Evolutionary conservation across 2,888 invertebrate genomes (phyloP).

Genomic region (Drosophila flavopinicola): DNA sequence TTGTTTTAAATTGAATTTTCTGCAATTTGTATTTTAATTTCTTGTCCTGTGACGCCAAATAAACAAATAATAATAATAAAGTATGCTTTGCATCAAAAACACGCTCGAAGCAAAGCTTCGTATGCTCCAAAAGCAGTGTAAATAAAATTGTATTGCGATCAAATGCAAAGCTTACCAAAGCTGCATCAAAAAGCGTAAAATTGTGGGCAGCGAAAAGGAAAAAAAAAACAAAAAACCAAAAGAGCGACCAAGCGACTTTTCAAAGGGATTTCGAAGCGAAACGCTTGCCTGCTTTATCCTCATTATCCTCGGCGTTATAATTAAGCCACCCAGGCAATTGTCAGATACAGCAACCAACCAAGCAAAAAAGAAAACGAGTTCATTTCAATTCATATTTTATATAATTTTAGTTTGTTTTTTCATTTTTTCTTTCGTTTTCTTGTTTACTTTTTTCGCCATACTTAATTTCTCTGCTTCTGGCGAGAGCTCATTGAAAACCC

Average conservation of each 20-base stretch:
- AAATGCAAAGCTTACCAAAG: too few relatives aligned
- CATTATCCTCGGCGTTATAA: constrained; percentile 24
- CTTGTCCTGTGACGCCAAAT: too few relatives aligned
- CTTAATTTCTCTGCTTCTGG: too few relatives aligned
- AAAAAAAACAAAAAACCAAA: background rate
- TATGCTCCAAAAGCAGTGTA: too few relatives aligned
- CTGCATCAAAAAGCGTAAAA: too few relatives aligned
- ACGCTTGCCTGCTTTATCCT: background rate
- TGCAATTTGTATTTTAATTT: too few relatives aligned
- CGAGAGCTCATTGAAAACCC: constrained; percentile 16
- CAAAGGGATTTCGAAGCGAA: background rate
- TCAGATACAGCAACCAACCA: constrained; percentile 14
- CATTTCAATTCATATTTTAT: constrained; percentile 50
- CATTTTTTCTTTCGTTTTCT: background rate
- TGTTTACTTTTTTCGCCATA: constrained; percentile 3
- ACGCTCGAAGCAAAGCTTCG: too few relatives aligned
- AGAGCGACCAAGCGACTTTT: background rate
- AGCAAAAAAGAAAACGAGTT: constrained; percentile 19
- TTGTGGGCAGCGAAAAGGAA: background rate
- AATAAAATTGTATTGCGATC: too few relatives aligned
- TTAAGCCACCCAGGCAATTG: constrained; percentile 27
- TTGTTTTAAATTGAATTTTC: too few relatives aligned
- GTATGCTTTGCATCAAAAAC: too few relatives aligned
- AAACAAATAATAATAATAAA: too few relatives aligned
- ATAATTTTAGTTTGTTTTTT: constrained; percentile 30